Evolutionary conservation across 1,140 invertebrate species (phyloP).

Genomic region (Sesamia nonagrioides): DNA sequence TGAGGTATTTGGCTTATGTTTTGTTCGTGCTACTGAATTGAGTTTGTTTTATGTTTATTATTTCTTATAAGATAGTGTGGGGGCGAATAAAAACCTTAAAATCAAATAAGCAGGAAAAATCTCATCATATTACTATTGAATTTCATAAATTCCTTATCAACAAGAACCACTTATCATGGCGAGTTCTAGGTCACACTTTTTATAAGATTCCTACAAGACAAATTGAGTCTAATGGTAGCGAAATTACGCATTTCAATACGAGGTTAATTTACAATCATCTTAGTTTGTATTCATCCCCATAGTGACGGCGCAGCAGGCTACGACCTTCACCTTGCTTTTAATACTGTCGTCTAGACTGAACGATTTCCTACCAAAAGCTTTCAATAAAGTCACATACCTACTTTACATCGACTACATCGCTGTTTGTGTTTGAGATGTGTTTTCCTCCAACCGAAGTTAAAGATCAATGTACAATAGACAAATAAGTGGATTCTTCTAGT

Average conservation of each 20-base stretch:
- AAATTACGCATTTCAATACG: conserved; percentile 44
- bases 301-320: conserved; percentile 37
- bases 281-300: conserved; percentile 37
- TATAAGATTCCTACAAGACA: conserved; percentile 27
- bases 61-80: neutral
- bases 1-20: neutral
- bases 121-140: neutral
- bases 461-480: conserved; percentile 57
- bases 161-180: conserved; percentile 2
- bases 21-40: neutral
- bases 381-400: neutral
- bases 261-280: conserved; percentile 43
- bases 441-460: neutral
- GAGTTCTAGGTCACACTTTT: conserved; percentile 34
- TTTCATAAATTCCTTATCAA: neutral
- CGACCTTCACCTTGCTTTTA: conserved; percentile 45
- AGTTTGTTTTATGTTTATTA: neutral
- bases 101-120: conserved; percentile 1
- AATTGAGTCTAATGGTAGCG: conserved; percentile 22
- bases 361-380: conserved; percentile 46
- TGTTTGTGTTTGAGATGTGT: conserved; percentile 1
- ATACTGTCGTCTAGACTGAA: conserved; percentile 39
- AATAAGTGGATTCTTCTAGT: conserved; percentile 32
- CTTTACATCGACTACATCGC: conserved; percentile 46
- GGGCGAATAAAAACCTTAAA: neutral